phyloP scores from a whole-genome alignment of 2,888 invertebrate species.

The Hylaea fasciaria region DNA sequence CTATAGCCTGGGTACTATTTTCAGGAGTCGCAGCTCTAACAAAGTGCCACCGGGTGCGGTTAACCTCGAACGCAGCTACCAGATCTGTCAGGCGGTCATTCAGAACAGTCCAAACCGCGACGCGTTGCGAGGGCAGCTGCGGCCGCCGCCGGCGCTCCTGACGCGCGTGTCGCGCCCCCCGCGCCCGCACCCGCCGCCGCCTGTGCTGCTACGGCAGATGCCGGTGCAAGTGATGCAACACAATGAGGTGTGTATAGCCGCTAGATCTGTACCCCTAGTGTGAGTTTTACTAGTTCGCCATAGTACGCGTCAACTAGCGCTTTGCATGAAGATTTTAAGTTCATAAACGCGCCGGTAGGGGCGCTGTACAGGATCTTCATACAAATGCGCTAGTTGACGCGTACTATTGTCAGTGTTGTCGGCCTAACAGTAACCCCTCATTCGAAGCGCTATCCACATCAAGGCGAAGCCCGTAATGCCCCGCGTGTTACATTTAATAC shows the following conservation, averaged over 20 bases:
- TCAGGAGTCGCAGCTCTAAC: conserved; percentile 85
- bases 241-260: conserved; percentile 60
- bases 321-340: no score
- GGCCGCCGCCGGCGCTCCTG: conserved; percentile 92
- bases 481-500: no score
- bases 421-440: no score
- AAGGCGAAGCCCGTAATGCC: no score
- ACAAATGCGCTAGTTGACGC: no score
- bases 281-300: no score
- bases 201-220: conserved; percentile 85
- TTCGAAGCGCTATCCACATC: no score
- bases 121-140: conserved; percentile 92
- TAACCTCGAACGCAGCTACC: conserved; percentile 96
- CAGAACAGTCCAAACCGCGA: conserved; percentile 97
- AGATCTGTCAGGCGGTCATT: conserved; percentile 96
- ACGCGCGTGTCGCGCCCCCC: conserved; percentile 74
- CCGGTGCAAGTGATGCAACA: conserved; percentile 86
- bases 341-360: no score
- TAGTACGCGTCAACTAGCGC: no score
- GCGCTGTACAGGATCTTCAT: no score
- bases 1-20: conserved; percentile 36
- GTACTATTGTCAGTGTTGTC: no score
- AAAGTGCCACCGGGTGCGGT: conserved; percentile 95
- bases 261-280: background rate
- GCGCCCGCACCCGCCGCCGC: conserved; percentile 76